Base-by-base conservation (phyloP, 2,797 vertebrate genomes). In the Parauchenoglanis punctatus region DNA sequence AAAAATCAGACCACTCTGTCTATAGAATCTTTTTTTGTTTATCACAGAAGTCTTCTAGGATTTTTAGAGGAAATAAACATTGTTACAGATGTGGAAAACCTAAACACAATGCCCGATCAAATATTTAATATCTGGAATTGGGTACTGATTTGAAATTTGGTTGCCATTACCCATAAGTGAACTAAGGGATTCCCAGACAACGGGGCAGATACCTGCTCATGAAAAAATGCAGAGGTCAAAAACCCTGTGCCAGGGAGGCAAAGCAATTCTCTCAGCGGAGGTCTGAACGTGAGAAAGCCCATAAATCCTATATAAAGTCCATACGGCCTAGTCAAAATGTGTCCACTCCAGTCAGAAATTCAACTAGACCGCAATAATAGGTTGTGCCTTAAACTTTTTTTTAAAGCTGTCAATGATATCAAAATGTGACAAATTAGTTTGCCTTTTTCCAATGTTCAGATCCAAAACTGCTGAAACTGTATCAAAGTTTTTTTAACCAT, bases 381-480 rank as follows among this genome's bases (percentile, higher is more conserved):
- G 18, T 54, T 85, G 61, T 54, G 59, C 18, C 28, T 59, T 61
- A 67, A 83, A 67, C 10, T n/a, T 70, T 18, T 40, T 70, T 83
- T 56, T 54, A 83, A 54, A 83, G 49, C 49, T 56, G 25, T 83
- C 63, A 54, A 17, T 54, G 28, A 83, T 83, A 56, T 70, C 40
- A 56, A 83, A 83, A 83, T 90, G 84, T 84, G 63, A 86, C 88
- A 86, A 83, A 89, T 89, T 76, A 87, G 20, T 83, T 84, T n/a
- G 56, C 73, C 82, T 76, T 87, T 61, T 83, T 83, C 46, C 61
- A 65, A 4, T 70, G 28, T 31, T 35, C 65, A 54, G 49, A 46
- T 83, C 65, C 63, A 70, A 70, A 68, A 31, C 23, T 80, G 77
- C 77, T 85, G 54, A 87, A 86, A 87, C 63, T 17, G 76, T 89